Percentiles rank a stretch among this genome's conserved stretches.
Conservation (phyloP, 2,888 invertebrate species). For the Chrysomela aeneicollis region DNA sequence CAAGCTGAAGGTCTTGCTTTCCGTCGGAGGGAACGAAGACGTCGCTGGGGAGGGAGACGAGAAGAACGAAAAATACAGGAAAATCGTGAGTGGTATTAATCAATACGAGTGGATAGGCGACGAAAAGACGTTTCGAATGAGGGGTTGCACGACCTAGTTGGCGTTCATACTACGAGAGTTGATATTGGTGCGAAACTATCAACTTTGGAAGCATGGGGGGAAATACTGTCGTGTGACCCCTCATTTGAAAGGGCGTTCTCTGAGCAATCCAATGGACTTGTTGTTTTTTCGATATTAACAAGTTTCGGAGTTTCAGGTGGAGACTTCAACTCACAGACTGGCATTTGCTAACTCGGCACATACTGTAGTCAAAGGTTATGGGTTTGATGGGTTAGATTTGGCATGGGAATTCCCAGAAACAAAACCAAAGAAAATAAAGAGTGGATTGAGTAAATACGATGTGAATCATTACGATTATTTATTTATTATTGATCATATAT, state of each 20-base stretch:
- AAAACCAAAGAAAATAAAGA: slow-evolving; percentile 77
- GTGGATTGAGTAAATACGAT: slow-evolving; percentile 43
- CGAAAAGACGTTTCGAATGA: not conserved
- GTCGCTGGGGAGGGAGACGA: slow-evolving; percentile 63
- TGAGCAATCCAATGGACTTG: not conserved
- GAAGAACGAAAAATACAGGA: slow-evolving; percentile 72
- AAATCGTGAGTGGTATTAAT: slow-evolving; percentile 65
- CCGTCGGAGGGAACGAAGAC: slow-evolving; percentile 81
- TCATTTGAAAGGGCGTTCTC: not conserved
- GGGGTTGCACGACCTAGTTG: not conserved
- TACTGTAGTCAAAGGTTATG: slow-evolving; percentile 76
- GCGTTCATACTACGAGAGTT: not conserved
- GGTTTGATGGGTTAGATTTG: slow-evolving; percentile 87
- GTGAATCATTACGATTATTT: not conserved
- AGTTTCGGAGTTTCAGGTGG: slow-evolving; percentile 64
- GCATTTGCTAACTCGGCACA: slow-evolving; percentile 82
- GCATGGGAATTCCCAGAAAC: slow-evolving; percentile 86
- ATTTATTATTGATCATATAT: slow-evolving; percentile 16
- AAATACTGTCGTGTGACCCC: not conserved
- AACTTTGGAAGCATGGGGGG: not conserved
- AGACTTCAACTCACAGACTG: slow-evolving; percentile 75
- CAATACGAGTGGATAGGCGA: not conserved
- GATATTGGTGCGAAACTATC: not conserved
- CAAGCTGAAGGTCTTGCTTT: slow-evolving; percentile 74
- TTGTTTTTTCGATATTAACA: too few species aligned